phyloP scores from a whole-genome alignment of 2,888 invertebrate species.

The Pelosia muscerda region DNA sequence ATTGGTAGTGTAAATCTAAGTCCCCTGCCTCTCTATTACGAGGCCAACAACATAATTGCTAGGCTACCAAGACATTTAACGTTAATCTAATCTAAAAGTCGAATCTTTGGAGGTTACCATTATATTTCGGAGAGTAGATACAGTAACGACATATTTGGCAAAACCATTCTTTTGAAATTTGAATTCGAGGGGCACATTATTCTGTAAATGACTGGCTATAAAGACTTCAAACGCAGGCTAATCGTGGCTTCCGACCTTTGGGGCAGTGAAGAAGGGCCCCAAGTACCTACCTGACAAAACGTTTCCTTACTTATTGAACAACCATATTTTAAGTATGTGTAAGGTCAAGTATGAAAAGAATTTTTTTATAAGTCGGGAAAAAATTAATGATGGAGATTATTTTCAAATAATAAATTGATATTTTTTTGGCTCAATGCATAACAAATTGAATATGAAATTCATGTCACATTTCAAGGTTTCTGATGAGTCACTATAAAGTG shows the following conservation, averaged over 20 bases:
- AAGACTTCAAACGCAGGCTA: constrained; percentile 85
- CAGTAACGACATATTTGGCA: constrained; percentile 69
- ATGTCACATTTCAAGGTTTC: not conserved
- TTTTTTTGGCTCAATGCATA: constrained; percentile 6
- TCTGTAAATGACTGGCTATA: constrained; percentile 81
- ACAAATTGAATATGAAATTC: not conserved
- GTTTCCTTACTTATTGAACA: constrained; percentile 73
- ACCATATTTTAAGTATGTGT: constrained; percentile 65
- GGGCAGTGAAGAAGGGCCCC: constrained; percentile 71
- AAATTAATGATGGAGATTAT: constrained; percentile 21
- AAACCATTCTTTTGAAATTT: constrained; percentile 77
- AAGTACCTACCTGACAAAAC: constrained; percentile 75
- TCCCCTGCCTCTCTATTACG: not conserved
- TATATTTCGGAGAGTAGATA: constrained; percentile 59
- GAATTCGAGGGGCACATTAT: constrained; percentile 82
- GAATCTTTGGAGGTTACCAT: constrained; percentile 54
- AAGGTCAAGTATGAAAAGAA: constrained; percentile 58
- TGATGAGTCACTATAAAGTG: not conserved
- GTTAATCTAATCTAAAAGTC: constrained; percentile 37
- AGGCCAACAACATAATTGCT: not conserved
- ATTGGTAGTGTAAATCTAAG: not conserved
- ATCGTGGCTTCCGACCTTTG: constrained; percentile 84
- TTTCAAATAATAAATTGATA: constrained; percentile 16
- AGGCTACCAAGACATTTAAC: not conserved
- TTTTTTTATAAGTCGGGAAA: constrained; percentile 42